These are phyloP conservation scores for Stegodyphus mimosarum DNA, from an alignment of 1,140 invertebrate genomes.

Conservation along the genomic window DNA sequence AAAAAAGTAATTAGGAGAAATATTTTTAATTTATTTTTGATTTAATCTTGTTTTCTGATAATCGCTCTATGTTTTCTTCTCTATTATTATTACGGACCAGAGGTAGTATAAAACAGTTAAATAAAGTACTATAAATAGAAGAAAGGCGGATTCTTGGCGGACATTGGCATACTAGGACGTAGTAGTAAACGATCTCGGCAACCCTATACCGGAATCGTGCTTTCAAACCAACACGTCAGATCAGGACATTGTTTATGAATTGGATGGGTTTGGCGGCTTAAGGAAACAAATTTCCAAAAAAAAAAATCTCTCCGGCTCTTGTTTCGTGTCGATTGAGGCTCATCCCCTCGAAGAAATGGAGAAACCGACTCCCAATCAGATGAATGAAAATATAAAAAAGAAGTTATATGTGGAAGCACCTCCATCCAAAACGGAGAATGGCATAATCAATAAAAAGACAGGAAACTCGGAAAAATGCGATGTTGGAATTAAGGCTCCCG, in stretches of 20 bases:
- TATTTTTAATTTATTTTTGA: too few species aligned
- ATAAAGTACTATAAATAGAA: too few species aligned
- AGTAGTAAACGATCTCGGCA: not conserved
- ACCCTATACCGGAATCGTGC: constrained; percentile 27
- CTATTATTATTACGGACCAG: too few species aligned
- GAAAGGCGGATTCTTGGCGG: too few species aligned
- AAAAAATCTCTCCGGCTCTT: not conserved
- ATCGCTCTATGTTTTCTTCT: too few species aligned
- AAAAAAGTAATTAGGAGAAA: too few species aligned
- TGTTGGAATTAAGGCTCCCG: constrained; percentile 7
- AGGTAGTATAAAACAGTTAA: too few species aligned
- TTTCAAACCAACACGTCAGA: constrained; percentile 53
- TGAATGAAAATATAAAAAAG: constrained; percentile 5
- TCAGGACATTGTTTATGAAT: constrained; percentile 53
- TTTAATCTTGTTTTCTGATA: too few species aligned
- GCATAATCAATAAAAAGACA: constrained; percentile 29
- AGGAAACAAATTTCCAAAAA: not conserved
- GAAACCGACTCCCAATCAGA: not conserved
- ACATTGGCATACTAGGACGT: too few species aligned
- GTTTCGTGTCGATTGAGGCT: not conserved
- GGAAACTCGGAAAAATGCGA: not conserved
- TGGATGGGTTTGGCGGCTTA: not conserved
- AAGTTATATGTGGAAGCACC: not conserved
- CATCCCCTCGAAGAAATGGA: not conserved
- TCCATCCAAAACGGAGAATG: constrained; percentile 5